A percentile compares a stretch with the other conserved stretches of the same genome.
Evolutionary conservation across 2,888 invertebrate genomes (phyloP).

Genomic region (Melinopterus prodromus): DNA sequence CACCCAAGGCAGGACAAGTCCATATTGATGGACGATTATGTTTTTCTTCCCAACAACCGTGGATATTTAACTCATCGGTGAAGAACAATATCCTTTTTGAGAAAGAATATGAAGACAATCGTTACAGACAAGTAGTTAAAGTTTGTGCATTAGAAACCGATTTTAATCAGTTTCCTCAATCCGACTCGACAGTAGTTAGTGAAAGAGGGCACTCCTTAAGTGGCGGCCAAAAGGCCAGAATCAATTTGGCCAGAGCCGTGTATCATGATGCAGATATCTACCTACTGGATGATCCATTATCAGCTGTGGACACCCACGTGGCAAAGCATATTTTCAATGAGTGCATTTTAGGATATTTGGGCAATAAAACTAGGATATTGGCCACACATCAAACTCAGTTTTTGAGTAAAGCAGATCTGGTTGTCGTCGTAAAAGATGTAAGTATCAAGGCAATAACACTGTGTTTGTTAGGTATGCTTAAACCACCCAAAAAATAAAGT

Average conservation of each 20-base stretch:
- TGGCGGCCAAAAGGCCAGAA: conserved; percentile 81
- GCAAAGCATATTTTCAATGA: conserved; percentile 77
- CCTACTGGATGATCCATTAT: conserved; percentile 79
- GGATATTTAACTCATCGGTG: conserved; percentile 67
- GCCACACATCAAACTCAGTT: conserved; percentile 77
- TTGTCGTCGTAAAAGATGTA: conserved; percentile 64
- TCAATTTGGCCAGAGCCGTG: conserved; percentile 77
- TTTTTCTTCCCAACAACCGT: conserved; percentile 73
- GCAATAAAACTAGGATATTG: conserved; percentile 67
- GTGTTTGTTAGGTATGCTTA: not conserved
- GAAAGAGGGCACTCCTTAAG: conserved; percentile 79
- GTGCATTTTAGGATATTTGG: conserved; percentile 68
- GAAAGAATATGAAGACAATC: conserved; percentile 57
- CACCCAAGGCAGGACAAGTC: conserved; percentile 61
- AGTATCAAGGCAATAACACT: conserved; percentile 25
- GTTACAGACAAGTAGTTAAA: conserved; percentile 63
- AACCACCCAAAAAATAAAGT: too few relatives aligned
- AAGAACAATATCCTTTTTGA: conserved; percentile 75
- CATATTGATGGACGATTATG: conserved; percentile 62
- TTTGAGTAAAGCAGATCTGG: conserved; percentile 62
- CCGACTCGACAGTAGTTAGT: conserved; percentile 64
- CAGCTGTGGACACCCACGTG: conserved; percentile 81
- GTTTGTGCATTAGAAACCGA: conserved; percentile 70
- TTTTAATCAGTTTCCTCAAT: conserved; percentile 66
- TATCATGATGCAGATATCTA: conserved; percentile 79